Evolutionary conservation across 2,797 vertebrate species (phyloP).

Genomic region (Alectoris magna): DNA sequence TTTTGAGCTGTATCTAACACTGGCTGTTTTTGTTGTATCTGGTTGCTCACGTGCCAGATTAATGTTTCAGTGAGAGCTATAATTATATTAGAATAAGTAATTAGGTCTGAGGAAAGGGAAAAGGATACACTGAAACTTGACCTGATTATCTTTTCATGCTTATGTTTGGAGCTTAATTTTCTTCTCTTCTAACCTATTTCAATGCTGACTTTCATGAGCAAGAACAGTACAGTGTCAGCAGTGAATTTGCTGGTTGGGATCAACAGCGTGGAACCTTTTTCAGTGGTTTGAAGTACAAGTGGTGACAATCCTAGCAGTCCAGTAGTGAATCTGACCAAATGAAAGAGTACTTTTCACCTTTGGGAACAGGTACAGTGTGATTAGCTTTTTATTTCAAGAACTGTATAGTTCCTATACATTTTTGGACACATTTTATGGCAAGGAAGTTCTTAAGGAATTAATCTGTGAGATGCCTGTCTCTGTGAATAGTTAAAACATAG

Average conservation of each 20-base stretch:
- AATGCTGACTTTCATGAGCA: background rate
- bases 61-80: background rate
- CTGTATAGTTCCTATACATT: background rate
- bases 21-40: background rate
- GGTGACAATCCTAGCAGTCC: background rate
- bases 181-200: background rate
- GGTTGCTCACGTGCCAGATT: background rate
- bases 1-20: background rate
- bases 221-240: background rate
- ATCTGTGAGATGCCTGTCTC: background rate
- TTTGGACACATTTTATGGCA: background rate
- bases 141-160: background rate
- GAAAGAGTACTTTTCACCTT: background rate
- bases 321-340: background rate
- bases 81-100: background rate
- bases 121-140: background rate
- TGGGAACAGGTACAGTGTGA: background rate
- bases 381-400: background rate
- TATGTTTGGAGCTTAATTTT: background rate
- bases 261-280: background rate
- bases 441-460: background rate
- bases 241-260: background rate
- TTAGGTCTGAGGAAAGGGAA: background rate
- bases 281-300: background rate
- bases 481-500: background rate